A percentile compares a stretch with the other conserved stretches of the same genome.
phyloP scores from a whole-genome alignment of 2,113 vertebrate genomes.

The Macrotus californicus region DNA sequence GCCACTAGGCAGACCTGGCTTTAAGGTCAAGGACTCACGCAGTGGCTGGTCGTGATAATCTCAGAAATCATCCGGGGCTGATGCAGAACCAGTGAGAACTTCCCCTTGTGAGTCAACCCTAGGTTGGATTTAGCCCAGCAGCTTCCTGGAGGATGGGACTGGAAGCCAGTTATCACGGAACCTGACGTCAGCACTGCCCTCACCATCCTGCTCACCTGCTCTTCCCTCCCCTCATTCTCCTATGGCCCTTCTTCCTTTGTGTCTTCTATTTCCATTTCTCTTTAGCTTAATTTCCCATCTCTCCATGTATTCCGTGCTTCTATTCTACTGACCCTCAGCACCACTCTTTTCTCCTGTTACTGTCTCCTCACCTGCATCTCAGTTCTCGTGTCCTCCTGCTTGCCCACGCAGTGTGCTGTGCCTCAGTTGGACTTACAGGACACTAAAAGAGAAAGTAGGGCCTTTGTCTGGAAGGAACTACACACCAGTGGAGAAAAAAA shows the following conservation, averaged over 20 bases:
- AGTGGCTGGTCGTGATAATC: background rate
- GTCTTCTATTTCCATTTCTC: background rate
- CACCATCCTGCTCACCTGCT: background rate
- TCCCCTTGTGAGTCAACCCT: background rate
- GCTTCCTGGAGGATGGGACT: background rate
- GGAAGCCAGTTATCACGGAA: background rate
- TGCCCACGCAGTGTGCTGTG: background rate
- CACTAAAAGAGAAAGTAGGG: background rate
- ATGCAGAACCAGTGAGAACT: background rate
- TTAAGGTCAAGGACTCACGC: background rate
- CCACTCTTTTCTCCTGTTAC: background rate
- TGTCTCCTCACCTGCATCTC: background rate
- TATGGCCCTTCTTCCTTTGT: background rate
- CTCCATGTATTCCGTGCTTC: background rate
- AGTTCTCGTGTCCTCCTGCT: background rate
- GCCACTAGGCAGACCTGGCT: background rate
- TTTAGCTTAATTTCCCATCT: background rate
- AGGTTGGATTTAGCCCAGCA: background rate
- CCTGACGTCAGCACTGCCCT: background rate
- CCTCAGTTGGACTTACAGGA: background rate
- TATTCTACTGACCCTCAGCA: background rate
- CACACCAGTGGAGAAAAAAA: background rate
- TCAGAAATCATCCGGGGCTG: background rate
- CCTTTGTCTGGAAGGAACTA: background rate
- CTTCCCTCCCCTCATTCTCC: background rate